Percentiles rank a stretch among this genome's conserved stretches.
These are phyloP conservation scores for Mohoua ochrocephala DNA, from an alignment of 2,113 vertebrate genomes.

Conservation along the genomic window DNA sequence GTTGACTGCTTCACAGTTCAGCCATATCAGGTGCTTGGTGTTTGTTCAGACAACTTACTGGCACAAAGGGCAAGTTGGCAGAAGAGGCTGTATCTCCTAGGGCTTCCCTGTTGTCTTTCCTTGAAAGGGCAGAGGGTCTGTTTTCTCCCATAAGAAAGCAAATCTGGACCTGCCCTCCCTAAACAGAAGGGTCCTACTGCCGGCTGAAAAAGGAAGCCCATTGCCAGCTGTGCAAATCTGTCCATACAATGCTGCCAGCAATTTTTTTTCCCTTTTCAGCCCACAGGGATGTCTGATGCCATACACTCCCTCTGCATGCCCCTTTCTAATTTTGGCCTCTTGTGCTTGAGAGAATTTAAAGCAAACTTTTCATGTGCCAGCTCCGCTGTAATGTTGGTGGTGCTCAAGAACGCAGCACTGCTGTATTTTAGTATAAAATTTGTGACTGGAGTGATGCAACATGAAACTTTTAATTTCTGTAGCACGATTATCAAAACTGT, in stretches of 20 bases:
- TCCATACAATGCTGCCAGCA: not conserved
- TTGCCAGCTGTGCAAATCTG: constrained; percentile 57
- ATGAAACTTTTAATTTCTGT: not conserved
- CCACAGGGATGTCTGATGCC: not conserved
- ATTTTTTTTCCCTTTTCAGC: not conserved
- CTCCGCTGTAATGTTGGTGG: not conserved
- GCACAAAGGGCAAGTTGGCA: not conserved
- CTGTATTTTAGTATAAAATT: not conserved
- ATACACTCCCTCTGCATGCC: not conserved
- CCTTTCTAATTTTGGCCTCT: not conserved
- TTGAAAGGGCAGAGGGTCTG: not conserved
- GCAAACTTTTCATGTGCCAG: not conserved
- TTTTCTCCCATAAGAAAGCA: not conserved
- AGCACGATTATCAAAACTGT: not conserved
- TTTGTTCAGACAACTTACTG: not conserved
- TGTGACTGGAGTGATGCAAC: not conserved
- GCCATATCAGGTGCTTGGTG: not conserved
- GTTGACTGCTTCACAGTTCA: not conserved
- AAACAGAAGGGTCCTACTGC: not conserved
- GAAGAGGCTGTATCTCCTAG: not conserved
- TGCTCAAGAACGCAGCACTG: not conserved
- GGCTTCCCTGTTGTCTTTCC: not conserved
- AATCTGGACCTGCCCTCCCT: not conserved
- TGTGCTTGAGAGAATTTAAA: not conserved
- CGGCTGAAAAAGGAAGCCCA: not conserved